Evolutionary conservation across 2,888 invertebrate species (phyloP), one percentile per base, ranked within the genome.

Genomic region (Acanthoscelides obtectus): DNA sequence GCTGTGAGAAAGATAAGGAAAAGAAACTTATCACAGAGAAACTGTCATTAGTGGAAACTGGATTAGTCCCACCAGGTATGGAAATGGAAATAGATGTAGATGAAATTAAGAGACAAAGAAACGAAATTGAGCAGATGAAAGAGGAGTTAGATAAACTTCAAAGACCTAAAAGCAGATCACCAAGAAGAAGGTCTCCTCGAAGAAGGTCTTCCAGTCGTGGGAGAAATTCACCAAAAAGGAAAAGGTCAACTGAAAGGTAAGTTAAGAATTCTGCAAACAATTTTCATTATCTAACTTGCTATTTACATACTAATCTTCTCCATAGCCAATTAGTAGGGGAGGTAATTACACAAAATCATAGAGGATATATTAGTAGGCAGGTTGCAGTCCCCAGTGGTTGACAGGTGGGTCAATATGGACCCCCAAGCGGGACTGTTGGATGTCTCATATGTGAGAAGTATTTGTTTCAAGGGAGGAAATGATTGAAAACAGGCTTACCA

Each of bases 1-100:
- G 82, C 72, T 84, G 83, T 77, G 83, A 82, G 8, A 84, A 85
- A 74, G 83, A 84, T 74, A 81, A 82, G 73, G 83, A 85, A 72
- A 82, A 82, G 45, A 85, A 84, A 75, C 78, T 84, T n/a, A 83
- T 86, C 69, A 81, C 81, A 22, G 84, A 86, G 75, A 84, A 83
- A 72, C 75, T 85, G 20, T 81, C 81, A 72, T 81, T 86, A 67
- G 83, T 86, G n/a, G 85, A 86, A 78, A 86, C 86, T 12, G 87
- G 86, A 22, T 79, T 87, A 45, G 84, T 86, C 6, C 86, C 86
- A 12, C 86, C 87, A 19, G 87, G 87, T 45, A 86, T 82, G 79
- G 86, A 86, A 80, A 83, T 85, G 80, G 87, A 87, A 73, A 79
- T 82, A 3, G 83, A 84, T 75, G 72, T 84, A 17, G 76, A 76